Percentiles rank a stretch among this genome's conserved stretches.
phyloP scores from a whole-genome alignment of 2,888 invertebrate species.

The Athripsodes cinereus region DNA sequence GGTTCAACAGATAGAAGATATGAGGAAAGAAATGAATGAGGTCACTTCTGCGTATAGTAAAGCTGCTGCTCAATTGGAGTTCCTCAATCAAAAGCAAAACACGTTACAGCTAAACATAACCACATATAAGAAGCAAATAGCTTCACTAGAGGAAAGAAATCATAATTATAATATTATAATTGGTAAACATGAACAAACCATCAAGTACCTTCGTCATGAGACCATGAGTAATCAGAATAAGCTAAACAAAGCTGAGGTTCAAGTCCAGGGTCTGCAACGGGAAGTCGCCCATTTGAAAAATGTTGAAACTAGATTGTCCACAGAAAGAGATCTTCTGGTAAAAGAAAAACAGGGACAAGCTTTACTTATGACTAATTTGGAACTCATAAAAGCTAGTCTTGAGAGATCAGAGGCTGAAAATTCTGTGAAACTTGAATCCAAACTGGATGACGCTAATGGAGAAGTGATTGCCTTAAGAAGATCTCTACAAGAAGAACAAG shows the following conservation, averaged over 20 bases:
- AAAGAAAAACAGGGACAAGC: conserved; percentile 76
- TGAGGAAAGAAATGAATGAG: conserved; percentile 70
- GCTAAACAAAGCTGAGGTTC: conserved; percentile 70
- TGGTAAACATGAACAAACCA: conserved; percentile 80
- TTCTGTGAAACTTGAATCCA: conserved; percentile 65
- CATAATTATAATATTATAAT: conserved; percentile 74
- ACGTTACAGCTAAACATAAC: conserved; percentile 65
- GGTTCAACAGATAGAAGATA: conserved; percentile 74
- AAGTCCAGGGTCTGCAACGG: conserved; percentile 64
- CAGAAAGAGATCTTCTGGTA: conserved; percentile 74
- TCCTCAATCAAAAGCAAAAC: conserved; percentile 78
- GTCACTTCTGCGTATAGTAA: conserved; percentile 73
- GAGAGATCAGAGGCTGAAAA: conserved; percentile 81
- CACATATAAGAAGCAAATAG: conserved; percentile 81
- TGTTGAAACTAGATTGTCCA: conserved; percentile 67
- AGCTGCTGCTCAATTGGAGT: conserved; percentile 74
- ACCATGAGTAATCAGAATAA: conserved; percentile 66
- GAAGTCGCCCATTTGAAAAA: conserved; percentile 75
- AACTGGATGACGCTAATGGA: conserved; percentile 69
- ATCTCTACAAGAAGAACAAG: conserved; percentile 77
- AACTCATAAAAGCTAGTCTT: conserved; percentile 81
- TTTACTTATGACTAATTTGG: conserved; percentile 75
- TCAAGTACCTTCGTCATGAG: conserved; percentile 73
- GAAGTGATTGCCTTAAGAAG: conserved; percentile 74
- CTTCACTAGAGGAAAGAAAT: conserved; percentile 78